A percentile compares a stretch with the other conserved stretches of the same genome.
Conservation (phyloP, 2,797 vertebrate species). For the Tokudaia muenninki region DNA sequence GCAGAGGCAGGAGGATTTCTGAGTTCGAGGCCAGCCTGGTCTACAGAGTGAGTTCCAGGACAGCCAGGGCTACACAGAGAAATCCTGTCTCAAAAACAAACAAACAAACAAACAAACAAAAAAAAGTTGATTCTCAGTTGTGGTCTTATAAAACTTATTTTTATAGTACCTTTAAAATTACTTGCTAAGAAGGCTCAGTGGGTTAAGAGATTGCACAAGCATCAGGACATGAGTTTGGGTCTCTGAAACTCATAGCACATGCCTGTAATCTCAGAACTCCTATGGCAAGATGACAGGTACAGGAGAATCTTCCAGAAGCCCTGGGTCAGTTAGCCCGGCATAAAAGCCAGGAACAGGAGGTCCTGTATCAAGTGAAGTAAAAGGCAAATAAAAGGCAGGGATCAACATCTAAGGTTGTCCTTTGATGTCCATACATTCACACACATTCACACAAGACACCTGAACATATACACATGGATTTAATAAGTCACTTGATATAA, state of each 20-base stretch:
- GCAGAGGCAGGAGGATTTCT: too few species aligned
- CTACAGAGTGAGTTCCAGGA: too few species aligned
- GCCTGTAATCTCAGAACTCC: background rate
- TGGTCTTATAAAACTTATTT: background rate
- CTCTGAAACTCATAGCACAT: background rate
- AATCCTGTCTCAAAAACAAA: too few species aligned
- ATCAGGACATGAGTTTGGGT: background rate
- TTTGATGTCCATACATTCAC: background rate
- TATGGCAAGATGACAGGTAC: background rate
- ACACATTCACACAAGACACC: background rate
- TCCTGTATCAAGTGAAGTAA: background rate
- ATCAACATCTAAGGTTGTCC: background rate
- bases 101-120: too few species aligned
- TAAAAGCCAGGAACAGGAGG: background rate
- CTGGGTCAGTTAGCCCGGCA: background rate
- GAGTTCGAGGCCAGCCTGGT: too few species aligned
- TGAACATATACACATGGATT: background rate
- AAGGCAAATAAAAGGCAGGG: background rate
- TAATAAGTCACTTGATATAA: background rate
- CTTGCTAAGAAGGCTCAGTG: background rate
- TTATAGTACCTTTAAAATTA: constrained; percentile 21
- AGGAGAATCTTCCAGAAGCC: background rate
- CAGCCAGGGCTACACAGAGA: too few species aligned
- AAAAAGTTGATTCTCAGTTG: background rate
- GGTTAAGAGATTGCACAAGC: background rate